Evolutionary conservation across 1,140 invertebrate species (phyloP).

Genomic region (Drosophila kurseongensis): DNA sequence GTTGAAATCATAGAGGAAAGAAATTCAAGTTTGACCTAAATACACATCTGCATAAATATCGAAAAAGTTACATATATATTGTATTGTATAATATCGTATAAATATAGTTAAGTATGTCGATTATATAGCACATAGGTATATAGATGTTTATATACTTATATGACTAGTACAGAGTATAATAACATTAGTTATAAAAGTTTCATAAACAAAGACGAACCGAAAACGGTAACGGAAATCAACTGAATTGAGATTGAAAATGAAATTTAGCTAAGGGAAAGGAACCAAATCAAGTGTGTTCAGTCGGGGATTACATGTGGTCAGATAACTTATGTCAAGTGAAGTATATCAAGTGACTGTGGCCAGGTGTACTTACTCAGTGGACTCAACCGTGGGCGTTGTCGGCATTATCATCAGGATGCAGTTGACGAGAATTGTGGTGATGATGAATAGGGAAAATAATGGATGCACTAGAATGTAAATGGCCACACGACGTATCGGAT

Average conservation of each 20-base stretch:
- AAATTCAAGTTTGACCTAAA: conserved; percentile 73
- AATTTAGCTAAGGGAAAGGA: conserved; percentile 22
- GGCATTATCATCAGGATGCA: conserved; percentile 99
- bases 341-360: background rate
- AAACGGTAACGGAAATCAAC: background rate
- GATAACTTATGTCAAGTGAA: background rate
- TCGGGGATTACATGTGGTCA: conserved; percentile 11
- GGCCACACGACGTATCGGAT: conserved; percentile 97
- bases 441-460: conserved; percentile 98
- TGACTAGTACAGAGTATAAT: conserved; percentile 43
- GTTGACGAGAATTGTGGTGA: conserved; percentile 98
- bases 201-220: conserved; percentile 5
- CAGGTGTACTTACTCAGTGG: conserved; percentile 95
- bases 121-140: conserved; percentile 70
- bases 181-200: conserved; percentile 12
- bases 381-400: conserved; percentile 95
- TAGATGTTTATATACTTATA: conserved; percentile 56
- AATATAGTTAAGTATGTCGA: conserved; percentile 53
- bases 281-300: conserved; percentile 36
- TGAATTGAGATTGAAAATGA: conserved; percentile 11
- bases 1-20: conserved; percentile 55
- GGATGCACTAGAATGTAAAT: conserved; percentile 99
- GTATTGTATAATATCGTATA: conserved; percentile 32
- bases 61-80: conserved; percentile 73
- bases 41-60: conserved; percentile 76